These are phyloP conservation scores for Gorsachius goisagi DNA, from an alignment of 2,113 vertebrate genomes.

Conservation along the genomic window DNA sequence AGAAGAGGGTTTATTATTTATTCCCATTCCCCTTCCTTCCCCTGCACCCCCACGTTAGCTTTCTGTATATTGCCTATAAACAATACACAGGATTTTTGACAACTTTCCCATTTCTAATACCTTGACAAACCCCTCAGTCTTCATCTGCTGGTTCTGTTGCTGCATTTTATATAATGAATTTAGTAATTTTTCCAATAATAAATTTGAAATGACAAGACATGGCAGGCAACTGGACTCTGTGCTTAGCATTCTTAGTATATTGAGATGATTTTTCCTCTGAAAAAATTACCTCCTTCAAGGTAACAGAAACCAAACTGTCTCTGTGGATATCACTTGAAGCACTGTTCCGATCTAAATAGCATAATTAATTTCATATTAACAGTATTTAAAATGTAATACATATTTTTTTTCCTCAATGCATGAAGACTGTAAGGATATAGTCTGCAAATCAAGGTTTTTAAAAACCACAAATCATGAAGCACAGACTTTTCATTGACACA, in stretches of 20 bases:
- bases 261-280: not conserved
- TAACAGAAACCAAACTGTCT: not conserved
- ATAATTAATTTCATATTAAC: not conserved
- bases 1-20: not conserved
- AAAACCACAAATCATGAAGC: not conserved
- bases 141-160: not conserved
- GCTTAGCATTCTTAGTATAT: not conserved
- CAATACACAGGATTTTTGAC: not conserved
- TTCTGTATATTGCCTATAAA: not conserved
- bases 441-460: not conserved
- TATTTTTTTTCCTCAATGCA: not conserved
- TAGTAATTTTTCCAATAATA: not conserved
- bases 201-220: not conserved
- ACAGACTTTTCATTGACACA: no score
- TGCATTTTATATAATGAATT: not conserved
- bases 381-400: not conserved
- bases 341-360: not conserved
- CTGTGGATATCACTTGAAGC: not conserved
- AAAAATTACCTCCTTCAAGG: not conserved
- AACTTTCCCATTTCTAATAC: not conserved
- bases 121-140: not conserved
- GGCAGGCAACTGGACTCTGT: not conserved
- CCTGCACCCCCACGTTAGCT: accelerated
- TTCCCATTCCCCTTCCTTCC: not conserved
- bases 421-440: not conserved